Evolutionary conservation across 2,888 invertebrate species (phyloP).

Genomic region (Pyralis farinalis): DNA sequence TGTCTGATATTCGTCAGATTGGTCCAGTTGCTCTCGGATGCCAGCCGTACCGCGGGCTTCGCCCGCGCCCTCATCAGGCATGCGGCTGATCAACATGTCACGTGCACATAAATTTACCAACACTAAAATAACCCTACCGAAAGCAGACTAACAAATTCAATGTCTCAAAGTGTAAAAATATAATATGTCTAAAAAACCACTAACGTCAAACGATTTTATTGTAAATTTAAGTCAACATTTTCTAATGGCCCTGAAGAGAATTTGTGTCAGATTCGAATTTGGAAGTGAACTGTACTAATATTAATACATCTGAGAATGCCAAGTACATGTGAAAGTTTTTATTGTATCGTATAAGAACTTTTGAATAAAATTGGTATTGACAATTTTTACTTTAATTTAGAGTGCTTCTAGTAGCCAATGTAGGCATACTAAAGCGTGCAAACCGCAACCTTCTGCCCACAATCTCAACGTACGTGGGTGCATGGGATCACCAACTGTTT

Average conservation of each 20-base stretch:
- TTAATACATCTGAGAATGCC: no score
- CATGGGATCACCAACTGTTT: no score
- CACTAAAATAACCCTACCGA: constrained; percentile 20
- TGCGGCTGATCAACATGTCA: constrained; percentile 55
- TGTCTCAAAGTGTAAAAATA: constrained; percentile 33
- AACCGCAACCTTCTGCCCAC: no score
- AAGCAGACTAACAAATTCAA: constrained; percentile 30
- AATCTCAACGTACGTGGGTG: no score
- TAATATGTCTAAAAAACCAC: constrained; percentile 48
- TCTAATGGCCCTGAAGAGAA: constrained; percentile 30
- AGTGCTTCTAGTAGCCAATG: no score
- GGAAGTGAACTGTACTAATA: constrained; percentile 19
- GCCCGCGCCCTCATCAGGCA: constrained; percentile 33
- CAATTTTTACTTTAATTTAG: no score
- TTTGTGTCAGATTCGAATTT: constrained; percentile 41
- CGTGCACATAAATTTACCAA: constrained; percentile 44
- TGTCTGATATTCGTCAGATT: constrained; percentile 40
- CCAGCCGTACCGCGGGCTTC: constrained; percentile 16
- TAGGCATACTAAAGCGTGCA: no score
- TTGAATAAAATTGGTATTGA: no score
- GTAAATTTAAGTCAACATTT: constrained; percentile 48
- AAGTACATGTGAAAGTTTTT: no score
- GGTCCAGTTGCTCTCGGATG: constrained; percentile 13
- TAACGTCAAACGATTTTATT: constrained; percentile 46
- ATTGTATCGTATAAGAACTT: no score